These are phyloP conservation scores for Podotricha telesiphe DNA, from an alignment of 2,888 invertebrate genomes.

Conservation along the genomic window DNA sequence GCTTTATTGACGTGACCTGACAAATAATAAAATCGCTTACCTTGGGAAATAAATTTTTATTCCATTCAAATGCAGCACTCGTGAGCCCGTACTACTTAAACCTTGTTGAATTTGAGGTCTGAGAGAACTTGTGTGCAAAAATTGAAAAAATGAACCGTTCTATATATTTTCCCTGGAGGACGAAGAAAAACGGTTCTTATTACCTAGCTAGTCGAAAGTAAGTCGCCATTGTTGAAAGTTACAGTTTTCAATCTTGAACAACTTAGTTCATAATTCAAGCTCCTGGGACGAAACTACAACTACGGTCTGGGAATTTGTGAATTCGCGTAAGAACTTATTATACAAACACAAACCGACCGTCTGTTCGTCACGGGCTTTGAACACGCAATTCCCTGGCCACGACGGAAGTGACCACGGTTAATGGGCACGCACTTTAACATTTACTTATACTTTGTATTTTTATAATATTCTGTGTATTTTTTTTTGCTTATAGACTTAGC, in stretches of 20 bases:
- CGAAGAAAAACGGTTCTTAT: constrained; percentile 59
- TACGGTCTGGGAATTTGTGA: constrained; percentile 55
- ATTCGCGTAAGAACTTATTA: constrained; percentile 50
- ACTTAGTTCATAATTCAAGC: constrained; percentile 70
- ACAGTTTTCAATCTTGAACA: constrained; percentile 69
- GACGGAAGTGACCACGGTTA: constrained; percentile 30
- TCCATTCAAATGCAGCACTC: constrained; percentile 51
- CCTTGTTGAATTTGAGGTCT: constrained; percentile 44
- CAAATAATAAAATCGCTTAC: constrained; percentile 25
- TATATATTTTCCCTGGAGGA: constrained; percentile 47
- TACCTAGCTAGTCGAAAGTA: constrained; percentile 47
- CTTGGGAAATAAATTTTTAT: constrained; percentile 23
- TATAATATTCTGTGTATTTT: neutral
- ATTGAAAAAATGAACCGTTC: constrained; percentile 35
- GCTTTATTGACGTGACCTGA: neutral
- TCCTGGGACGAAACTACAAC: constrained; percentile 56
- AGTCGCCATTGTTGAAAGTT: constrained; percentile 50
- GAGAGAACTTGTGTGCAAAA: constrained; percentile 36
- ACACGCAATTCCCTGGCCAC: constrained; percentile 57
- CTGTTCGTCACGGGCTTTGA: constrained; percentile 45
- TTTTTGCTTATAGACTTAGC: neutral
- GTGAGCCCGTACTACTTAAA: constrained; percentile 53
- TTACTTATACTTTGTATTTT: neutral
- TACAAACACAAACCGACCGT: constrained; percentile 45
- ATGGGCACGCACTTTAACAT: constrained; percentile 9